A percentile compares a stretch with the other conserved stretches of the same genome.
phyloP scores from a whole-genome alignment of 2,888 invertebrate genomes.

The Epinotia nisella region DNA sequence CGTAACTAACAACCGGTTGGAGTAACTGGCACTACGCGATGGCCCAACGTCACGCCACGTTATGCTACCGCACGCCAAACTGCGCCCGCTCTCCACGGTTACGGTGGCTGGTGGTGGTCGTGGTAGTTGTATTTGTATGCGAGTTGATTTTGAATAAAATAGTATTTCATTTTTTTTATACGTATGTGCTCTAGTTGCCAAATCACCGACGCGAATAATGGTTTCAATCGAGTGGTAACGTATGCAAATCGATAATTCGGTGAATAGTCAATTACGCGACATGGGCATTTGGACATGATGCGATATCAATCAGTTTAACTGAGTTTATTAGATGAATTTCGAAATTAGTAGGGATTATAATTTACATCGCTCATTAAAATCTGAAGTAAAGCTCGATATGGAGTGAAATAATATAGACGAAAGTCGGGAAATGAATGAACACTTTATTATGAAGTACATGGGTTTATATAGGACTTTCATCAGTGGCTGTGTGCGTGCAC shows the following conservation, averaged over 20 bases:
- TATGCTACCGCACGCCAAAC: background rate
- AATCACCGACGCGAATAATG: background rate
- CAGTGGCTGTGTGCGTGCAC: no score
- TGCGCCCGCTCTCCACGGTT: conserved; percentile 21
- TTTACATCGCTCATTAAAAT: background rate
- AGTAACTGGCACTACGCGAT: background rate
- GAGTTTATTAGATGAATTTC: background rate
- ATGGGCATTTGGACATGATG: conserved; percentile 19
- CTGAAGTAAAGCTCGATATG: no score
- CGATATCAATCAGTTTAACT: conserved; percentile 2
- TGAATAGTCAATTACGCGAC: conserved; percentile 55
- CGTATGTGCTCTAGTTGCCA: background rate
- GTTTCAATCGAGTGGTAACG: conserved; percentile 50
- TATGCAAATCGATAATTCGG: conserved; percentile 55
- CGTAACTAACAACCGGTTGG: conserved; percentile 20
- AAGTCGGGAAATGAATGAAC: no score
- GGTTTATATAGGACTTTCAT: no score
- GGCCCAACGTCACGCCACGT: background rate
- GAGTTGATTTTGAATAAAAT: no score
- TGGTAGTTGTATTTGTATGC: no score
- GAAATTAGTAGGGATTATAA: background rate
- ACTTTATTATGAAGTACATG: no score
- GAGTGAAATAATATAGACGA: no score
- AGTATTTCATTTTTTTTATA: no score
- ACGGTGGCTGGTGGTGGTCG: no score